Evolutionary conservation across 2,113 vertebrate genomes (phyloP).

Genomic region (Pycnonotus jocosus): DNA sequence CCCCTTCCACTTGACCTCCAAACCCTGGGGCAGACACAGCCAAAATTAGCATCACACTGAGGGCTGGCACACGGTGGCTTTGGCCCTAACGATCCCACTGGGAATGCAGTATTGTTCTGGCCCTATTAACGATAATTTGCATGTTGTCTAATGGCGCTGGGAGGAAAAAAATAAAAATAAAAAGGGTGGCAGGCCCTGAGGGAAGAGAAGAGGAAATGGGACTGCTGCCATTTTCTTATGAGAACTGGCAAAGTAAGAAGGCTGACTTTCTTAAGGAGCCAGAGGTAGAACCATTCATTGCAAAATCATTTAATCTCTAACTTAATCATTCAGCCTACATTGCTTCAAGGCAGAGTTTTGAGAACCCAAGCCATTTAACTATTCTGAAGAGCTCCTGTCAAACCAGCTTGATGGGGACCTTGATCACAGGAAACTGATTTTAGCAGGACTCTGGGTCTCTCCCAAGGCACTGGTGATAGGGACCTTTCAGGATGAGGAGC

Average conservation of each 20-base stretch:
- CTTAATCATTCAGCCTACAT: background rate
- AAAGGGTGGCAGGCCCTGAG: slow-evolving; percentile 5
- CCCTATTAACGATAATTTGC: slow-evolving; percentile 54
- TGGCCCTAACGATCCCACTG: slow-evolving; percentile 47
- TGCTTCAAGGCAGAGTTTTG: background rate
- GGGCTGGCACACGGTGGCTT: slow-evolving; percentile 50
- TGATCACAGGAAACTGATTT: background rate
- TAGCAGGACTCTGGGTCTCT: background rate
- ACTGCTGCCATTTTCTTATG: slow-evolving; percentile 42
- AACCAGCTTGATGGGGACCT: background rate
- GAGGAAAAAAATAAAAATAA: background rate
- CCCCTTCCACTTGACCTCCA: background rate
- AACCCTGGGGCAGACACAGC: background rate
- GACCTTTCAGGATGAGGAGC: background rate
- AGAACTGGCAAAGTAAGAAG: slow-evolving; percentile 54
- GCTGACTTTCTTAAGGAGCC: slow-evolving; percentile 56
- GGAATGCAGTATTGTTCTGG: slow-evolving; percentile 62
- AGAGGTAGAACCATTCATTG: slow-evolving; percentile 47
- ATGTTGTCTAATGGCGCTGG: slow-evolving; percentile 25
- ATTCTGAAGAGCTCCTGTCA: background rate
- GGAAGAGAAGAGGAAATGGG: slow-evolving; percentile 41
- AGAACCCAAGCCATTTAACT: background rate
- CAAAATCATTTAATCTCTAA: slow-evolving; percentile 58
- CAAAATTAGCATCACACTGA: slow-evolving; percentile 41
- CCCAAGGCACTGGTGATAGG: background rate